Percentiles rank a stretch among this genome's conserved stretches.
These are phyloP conservation scores for Lutraria rhynchaena DNA, from an alignment of 1,140 invertebrate species.

Conservation along the genomic window DNA sequence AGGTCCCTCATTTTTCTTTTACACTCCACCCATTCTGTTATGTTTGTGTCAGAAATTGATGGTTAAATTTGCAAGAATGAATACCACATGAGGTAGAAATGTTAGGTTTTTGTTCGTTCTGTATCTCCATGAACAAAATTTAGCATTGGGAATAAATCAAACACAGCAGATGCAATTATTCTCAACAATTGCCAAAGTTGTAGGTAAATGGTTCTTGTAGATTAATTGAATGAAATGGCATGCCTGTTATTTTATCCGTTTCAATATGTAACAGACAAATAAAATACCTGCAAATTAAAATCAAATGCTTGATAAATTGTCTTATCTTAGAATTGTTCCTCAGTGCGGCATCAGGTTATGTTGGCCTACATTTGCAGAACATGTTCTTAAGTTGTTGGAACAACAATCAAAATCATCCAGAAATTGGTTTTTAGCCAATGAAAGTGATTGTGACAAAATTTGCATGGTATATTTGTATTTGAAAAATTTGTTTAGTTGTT, in stretches of 20 bases:
- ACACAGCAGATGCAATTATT: no score
- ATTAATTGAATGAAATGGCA: slow-evolving; percentile 37
- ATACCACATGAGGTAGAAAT: neutral
- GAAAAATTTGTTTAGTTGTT: no score
- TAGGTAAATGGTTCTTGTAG: neutral
- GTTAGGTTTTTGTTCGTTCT: neutral
- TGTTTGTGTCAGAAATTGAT: slow-evolving; percentile 1
- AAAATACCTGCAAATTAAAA: slow-evolving; percentile 44
- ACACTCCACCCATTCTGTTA: neutral
- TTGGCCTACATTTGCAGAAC: no score
- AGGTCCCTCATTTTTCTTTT: slow-evolving; percentile 3
- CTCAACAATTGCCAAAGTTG: neutral
- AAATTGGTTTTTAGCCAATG: no score
- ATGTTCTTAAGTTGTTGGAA: no score
- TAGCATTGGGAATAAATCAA: no score
- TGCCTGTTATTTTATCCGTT: slow-evolving; percentile 2
- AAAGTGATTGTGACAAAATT: no score
- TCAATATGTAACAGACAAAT: slow-evolving; percentile 22
- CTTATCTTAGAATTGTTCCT: slow-evolving; percentile 21
- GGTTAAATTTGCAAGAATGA: neutral
- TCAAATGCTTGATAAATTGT: slow-evolving; percentile 26
- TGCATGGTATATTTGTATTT: no score
- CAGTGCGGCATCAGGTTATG: no score
- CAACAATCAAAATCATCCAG: no score
- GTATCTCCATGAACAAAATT: neutral